Percentiles rank a stretch among this genome's conserved stretches.
phyloP scores from a whole-genome alignment of 2,797 vertebrate species.

The Peromyscus aztecus region DNA sequence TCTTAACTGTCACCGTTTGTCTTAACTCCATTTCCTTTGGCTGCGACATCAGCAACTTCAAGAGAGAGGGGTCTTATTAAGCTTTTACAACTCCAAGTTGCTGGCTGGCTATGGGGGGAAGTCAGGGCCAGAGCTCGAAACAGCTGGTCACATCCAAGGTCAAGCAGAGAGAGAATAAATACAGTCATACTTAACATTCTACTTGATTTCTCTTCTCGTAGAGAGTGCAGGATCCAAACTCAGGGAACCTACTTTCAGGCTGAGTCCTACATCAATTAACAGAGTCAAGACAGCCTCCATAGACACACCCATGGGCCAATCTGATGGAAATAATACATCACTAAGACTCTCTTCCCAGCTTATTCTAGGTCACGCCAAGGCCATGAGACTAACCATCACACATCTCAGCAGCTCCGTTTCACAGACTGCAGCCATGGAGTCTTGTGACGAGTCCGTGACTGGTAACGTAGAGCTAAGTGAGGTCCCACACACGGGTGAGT shows the following conservation, averaged over 20 bases:
- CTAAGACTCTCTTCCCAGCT: neutral
- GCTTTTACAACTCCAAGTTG: neutral
- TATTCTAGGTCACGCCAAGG: neutral
- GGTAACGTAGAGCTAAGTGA: accelerated
- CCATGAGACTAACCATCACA: no score
- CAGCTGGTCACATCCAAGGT: no score
- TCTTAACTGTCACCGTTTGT: accelerated
- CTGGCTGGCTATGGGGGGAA: neutral
- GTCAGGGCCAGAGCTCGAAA: neutral
- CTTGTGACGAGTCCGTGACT: accelerated
- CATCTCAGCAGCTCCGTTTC: no score
- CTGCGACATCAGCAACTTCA: neutral
- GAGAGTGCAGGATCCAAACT: neutral
- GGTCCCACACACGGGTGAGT: accelerated
- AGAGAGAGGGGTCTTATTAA: neutral
- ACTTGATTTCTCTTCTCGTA: neutral
- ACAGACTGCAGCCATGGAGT: neutral
- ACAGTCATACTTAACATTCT: neutral
- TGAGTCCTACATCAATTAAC: no score
- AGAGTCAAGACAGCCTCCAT: neutral
- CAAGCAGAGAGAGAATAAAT: neutral
- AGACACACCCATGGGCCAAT: neutral
- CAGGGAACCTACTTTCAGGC: neutral
- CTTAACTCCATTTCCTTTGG: neutral
- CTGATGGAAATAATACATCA: neutral